Conservation (phyloP, 2,888 invertebrate genomes). For the Bombyx huttoni region DNA sequence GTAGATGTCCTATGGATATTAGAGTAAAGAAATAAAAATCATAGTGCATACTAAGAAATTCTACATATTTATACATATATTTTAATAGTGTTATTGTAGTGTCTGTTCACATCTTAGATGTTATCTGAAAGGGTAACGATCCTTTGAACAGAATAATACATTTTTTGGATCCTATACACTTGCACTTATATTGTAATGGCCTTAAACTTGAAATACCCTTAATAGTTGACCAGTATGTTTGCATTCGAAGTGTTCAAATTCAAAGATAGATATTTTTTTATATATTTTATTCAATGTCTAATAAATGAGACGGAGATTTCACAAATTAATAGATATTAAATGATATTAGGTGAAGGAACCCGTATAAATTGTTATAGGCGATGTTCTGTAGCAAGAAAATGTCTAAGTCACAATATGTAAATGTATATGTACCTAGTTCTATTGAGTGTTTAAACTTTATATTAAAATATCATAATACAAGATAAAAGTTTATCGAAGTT, state of each 20-base stretch:
- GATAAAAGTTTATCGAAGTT: background rate
- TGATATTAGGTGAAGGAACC: background rate
- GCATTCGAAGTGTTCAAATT: conserved; percentile 66
- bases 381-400: too few species aligned
- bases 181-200: conserved; percentile 9
- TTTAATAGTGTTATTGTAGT: background rate
- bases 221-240: conserved; percentile 54
- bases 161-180: conserved; percentile 15
- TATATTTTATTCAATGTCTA: conserved; percentile 32
- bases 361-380: background rate
- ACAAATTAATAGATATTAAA: conserved; percentile 35
- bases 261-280: conserved; percentile 65
- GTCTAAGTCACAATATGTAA: too few species aligned
- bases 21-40: conserved; percentile 5
- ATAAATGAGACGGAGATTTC: conserved; percentile 27
- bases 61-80: background rate
- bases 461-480: too few species aligned
- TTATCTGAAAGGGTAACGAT: background rate
- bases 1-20: conserved; percentile 46
- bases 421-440: too few species aligned
- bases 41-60: background rate
- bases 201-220: conserved; percentile 4
- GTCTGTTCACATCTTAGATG: too few species aligned
- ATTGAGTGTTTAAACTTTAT: too few species aligned
- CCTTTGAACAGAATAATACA: background rate